A percentile compares a stretch with the other conserved stretches of the same genome.
phyloP scores from a whole-genome alignment of 2,888 invertebrate genomes.

The Eupsilia transversa region DNA sequence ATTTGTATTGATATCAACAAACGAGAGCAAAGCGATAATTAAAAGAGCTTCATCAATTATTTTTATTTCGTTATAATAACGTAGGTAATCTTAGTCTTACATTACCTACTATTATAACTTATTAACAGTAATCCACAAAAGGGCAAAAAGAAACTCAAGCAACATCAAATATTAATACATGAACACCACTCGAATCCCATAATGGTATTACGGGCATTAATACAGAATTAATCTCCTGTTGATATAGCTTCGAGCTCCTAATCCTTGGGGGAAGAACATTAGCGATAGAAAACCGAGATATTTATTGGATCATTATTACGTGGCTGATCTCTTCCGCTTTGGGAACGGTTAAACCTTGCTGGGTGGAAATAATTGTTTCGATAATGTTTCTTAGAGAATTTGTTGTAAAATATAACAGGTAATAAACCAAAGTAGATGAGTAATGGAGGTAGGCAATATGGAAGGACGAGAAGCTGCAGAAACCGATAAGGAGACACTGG shows the following conservation, averaged over 20 bases:
- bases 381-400: background rate
- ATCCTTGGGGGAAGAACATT: conserved; percentile 53
- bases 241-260: conserved; percentile 46
- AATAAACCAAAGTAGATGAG: background rate
- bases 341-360: background rate
- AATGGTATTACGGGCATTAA: conserved; percentile 57
- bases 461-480: background rate
- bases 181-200: conserved; percentile 39
- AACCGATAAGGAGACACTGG: background rate
- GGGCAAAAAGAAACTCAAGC: conserved; percentile 15
- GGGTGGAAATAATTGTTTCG: background rate
- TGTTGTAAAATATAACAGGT: background rate
- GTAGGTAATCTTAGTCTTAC: background rate
- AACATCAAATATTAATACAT: conserved; percentile 52
- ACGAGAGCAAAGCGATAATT: background rate
- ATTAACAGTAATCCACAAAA: conserved; percentile 28
- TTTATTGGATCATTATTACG: conserved; percentile 60
- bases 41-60: background rate
- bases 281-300: conserved; percentile 61
- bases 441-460: background rate
- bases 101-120: conserved; percentile 2
- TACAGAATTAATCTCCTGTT: conserved; percentile 58
- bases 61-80: background rate
- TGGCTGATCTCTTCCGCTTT: conserved; percentile 38
- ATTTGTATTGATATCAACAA: background rate